Conservation (phyloP, 2,113 vertebrate species). For the Chloebia gouldiae region DNA sequence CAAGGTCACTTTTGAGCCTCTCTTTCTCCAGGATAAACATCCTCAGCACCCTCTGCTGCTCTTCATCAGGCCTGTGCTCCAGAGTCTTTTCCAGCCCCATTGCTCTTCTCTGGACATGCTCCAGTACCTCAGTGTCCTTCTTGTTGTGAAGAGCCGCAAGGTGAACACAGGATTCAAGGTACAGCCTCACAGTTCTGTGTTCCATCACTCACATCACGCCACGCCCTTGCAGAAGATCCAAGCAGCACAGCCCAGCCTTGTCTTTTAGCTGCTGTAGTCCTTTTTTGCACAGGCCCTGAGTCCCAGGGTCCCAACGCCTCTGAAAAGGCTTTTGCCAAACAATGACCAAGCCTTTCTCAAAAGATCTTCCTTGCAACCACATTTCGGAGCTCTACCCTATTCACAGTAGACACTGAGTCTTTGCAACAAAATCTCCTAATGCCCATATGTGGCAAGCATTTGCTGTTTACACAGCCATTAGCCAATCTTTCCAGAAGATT, state of each 20-base stretch:
- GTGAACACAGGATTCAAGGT: background rate
- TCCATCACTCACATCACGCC: background rate
- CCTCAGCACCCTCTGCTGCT: background rate
- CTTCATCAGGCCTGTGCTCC: background rate
- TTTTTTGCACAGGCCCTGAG: background rate
- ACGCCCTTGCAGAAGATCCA: background rate
- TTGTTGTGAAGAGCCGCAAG: background rate
- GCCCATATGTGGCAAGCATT: slow-evolving; percentile 64
- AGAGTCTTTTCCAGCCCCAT: background rate
- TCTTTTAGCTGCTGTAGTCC: background rate
- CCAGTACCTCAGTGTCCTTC: background rate
- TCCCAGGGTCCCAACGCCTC: background rate
- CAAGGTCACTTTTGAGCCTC: too few species aligned
- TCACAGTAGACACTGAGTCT: slow-evolving; percentile 12
- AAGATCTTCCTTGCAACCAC: background rate
- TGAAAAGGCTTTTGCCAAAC: background rate
- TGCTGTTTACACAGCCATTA: slow-evolving; percentile 68
- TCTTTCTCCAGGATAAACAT: background rate
- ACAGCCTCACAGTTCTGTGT: background rate
- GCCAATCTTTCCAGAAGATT: slow-evolving; percentile 63
- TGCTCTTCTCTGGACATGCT: background rate
- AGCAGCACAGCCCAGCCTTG: background rate
- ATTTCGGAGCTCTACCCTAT: background rate
- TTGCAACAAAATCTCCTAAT: slow-evolving; percentile 29
- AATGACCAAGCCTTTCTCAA: background rate